Percentiles rank a stretch among this genome's conserved stretches.
phyloP scores from a whole-genome alignment of 2,888 invertebrate genomes.

The Baccha elongata region DNA sequence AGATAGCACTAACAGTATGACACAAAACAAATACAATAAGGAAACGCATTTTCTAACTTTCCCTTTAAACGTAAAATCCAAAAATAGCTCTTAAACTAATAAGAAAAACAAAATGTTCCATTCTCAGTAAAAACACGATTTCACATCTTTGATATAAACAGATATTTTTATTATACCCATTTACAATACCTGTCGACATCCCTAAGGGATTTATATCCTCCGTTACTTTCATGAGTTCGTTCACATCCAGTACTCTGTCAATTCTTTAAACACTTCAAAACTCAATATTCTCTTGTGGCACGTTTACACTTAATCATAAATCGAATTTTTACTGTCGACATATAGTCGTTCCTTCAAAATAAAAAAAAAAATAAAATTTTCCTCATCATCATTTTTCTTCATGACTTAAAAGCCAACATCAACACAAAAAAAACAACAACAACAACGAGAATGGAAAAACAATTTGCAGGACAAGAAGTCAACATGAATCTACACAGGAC shows the following conservation, averaged over 20 bases:
- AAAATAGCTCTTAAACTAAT: not conserved
- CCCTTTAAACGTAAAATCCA: too few relatives aligned
- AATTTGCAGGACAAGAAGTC: constrained; percentile 52
- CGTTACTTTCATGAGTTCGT: constrained; percentile 16
- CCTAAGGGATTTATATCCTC: constrained; percentile 49
- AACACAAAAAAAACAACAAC: constrained; percentile 26
- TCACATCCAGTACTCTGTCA: not conserved
- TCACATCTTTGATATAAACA: constrained; percentile 42
- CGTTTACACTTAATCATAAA: constrained; percentile 72
- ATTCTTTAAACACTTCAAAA: constrained; percentile 27
- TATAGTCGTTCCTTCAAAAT: constrained; percentile 41
- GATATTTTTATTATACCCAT: constrained; percentile 38
- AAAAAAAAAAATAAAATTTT: constrained; percentile 16
- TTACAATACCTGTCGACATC: constrained; percentile 22
- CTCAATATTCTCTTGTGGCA: constrained; percentile 67
- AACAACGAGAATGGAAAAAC: constrained; percentile 23
- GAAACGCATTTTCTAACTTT: too few relatives aligned
- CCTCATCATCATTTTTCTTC: constrained; percentile 52
- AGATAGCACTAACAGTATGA: too few relatives aligned
- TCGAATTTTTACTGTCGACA: constrained; percentile 69
- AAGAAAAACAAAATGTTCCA: not conserved
- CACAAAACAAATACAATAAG: too few relatives aligned
- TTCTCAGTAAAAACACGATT: constrained; percentile 34
- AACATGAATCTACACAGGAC: constrained; percentile 12
- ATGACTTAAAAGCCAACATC: constrained; percentile 34